Evolutionary conservation across 2,113 vertebrate genomes (phyloP).

Genomic region (Natator depressus): DNA sequence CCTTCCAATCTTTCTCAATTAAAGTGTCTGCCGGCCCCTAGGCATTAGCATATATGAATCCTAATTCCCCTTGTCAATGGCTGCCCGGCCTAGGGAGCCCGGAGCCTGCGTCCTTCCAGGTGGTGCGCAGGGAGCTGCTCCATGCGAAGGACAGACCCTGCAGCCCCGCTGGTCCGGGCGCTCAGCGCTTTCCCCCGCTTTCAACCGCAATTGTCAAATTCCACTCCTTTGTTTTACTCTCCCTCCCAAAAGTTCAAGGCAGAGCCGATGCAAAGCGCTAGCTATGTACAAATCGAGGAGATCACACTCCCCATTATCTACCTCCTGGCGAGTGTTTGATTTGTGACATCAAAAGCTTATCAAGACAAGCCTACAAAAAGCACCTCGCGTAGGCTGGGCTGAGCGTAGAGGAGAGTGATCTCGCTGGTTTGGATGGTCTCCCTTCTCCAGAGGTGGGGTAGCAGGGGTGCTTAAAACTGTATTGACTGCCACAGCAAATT

Average conservation of each 20-base stretch:
- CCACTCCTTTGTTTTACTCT: not conserved
- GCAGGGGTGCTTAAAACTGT: too few relatives aligned
- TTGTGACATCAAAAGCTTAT: constrained; percentile 66
- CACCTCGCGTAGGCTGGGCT: not conserved
- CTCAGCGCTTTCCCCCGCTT: not conserved
- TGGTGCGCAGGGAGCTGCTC: not conserved
- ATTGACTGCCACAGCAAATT: too few relatives aligned
- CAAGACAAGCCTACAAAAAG: constrained; percentile 7
- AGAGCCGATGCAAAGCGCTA: constrained; percentile 26
- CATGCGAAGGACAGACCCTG: not conserved
- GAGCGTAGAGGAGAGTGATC: not conserved
- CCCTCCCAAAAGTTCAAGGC: not conserved
- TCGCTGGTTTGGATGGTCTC: not conserved
- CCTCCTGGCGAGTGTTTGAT: constrained; percentile 69
- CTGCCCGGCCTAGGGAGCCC: not conserved
- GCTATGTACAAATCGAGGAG: constrained; percentile 60
- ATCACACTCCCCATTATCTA: constrained; percentile 72
- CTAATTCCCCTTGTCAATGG: not conserved
- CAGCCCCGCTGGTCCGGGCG: too few relatives aligned
- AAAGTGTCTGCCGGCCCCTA: constrained; percentile 26
- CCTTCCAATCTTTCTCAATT: not conserved
- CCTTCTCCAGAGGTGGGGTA: too few relatives aligned
- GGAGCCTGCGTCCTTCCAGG: not conserved
- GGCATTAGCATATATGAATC: constrained; percentile 12
- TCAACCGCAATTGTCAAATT: too few relatives aligned